Evolutionary conservation across 2,797 vertebrate species (phyloP), one percentile per base, ranked within the genome.

Genomic region (Carcharodon carcharias): DNA sequence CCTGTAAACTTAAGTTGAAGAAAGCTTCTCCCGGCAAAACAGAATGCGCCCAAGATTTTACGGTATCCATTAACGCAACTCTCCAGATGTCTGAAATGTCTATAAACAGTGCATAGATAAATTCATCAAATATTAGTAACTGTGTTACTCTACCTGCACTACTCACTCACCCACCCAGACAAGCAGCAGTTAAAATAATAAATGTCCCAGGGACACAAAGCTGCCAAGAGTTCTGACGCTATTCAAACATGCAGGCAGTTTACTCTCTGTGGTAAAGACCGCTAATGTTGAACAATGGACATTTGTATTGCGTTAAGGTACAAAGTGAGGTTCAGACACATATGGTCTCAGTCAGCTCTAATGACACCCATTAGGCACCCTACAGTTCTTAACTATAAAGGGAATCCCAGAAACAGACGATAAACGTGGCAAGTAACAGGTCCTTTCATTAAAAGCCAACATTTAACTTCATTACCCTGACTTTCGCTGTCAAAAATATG

Each of bases 321-420:
- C 45, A 85, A 85, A 85, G 82, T 45, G 21, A 85, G 45, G 18
- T 85, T 85, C 82, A 50, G 40, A 85, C 82, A 50, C 82, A 26
- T 50, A 26, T 93, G 61, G n/a, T 67, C 61, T 63, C n/a, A 92
- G 35, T 92, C 58, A 9, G 35, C 61, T n/a, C 58, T 11, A 40
- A 65, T 65, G 63, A 45, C n/a, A n/a, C n/a, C n/a, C n/a, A n/a
- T n/a, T n/a, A 65, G 91, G 35, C 58, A 40, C 28, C 88, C 54
- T 56, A 61, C 88, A 31, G 56, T 61, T 56, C 61, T 94, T 14
- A 54, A 77, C 0, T n/a, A 56, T 18, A 35, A 95, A 73, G 28
- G 50, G 94, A 95, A 95, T 95, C 58, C 94, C 94, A 73, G 69
- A 73, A 77, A 35, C 50, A 56, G 94, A 77, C 69, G 18, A 95